Conservation (phyloP, 2,113 vertebrate species). For the Siniperca chuatsi region DNA sequence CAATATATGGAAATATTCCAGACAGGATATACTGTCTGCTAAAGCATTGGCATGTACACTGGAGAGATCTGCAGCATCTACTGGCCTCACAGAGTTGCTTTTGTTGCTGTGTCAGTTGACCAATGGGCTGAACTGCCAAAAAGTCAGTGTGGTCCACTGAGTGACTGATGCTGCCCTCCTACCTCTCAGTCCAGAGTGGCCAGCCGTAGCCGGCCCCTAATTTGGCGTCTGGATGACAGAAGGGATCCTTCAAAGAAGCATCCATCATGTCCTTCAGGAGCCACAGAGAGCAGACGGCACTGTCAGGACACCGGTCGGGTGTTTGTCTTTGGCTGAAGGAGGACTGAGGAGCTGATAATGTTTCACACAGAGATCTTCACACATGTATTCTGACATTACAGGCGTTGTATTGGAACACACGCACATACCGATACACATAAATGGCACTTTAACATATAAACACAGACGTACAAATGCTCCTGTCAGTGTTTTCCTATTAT, state of each 20-base stretch:
- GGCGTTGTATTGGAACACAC: neutral
- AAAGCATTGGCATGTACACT: neutral
- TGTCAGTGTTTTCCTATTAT: too few species aligned
- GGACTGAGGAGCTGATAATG: constrained; percentile 10
- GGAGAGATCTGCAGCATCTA: neutral
- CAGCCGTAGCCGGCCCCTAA: constrained; percentile 56
- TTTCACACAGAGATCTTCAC: constrained; percentile 4
- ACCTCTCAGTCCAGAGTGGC: constrained; percentile 44
- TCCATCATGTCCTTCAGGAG: constrained; percentile 62
- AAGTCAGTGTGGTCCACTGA: constrained; percentile 51
- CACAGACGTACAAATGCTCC: too few species aligned
- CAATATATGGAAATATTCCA: neutral
- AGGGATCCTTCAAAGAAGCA: constrained; percentile 48
- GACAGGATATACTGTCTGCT: neutral
- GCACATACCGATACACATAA: neutral
- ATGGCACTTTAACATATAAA: neutral
- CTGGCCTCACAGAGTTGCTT: neutral
- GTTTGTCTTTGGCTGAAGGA: constrained; percentile 37
- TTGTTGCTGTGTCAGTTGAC: constrained; percentile 50
- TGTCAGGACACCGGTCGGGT: constrained; percentile 19
- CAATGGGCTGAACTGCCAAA: constrained; percentile 33
- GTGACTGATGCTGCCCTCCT: constrained; percentile 65
- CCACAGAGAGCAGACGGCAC: constrained; percentile 33
- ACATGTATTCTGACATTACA: neutral
- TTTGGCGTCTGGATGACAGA: constrained; percentile 72